A percentile compares a stretch with the other conserved stretches of the same genome.
These are phyloP conservation scores for Ennomos quercinarius DNA, from an alignment of 2,888 invertebrate genomes.

Conservation along the genomic window DNA sequence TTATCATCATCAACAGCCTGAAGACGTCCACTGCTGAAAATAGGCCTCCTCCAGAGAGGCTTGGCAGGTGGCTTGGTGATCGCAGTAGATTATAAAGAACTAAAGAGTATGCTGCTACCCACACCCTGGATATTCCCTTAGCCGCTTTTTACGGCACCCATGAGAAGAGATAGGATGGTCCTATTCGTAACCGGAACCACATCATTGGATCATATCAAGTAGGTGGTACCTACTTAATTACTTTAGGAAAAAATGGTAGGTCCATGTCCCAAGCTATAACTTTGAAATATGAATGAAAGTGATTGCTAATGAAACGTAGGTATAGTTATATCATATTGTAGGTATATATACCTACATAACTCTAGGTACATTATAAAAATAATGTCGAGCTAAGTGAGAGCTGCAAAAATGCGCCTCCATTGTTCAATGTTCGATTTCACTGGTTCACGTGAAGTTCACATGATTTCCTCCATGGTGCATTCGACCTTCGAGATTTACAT, in stretches of 20 bases:
- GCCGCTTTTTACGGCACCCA: too few species aligned
- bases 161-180: too few species aligned
- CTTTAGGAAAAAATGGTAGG: not conserved
- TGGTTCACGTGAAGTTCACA: constrained; percentile 60
- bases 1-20: too few species aligned
- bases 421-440: constrained; percentile 75
- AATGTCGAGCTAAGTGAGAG: constrained; percentile 66
- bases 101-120: too few species aligned
- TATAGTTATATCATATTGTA: not conserved
- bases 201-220: too few species aligned
- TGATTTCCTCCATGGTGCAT: constrained; percentile 60
- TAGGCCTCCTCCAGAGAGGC: too few species aligned
- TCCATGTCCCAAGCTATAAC: not conserved
- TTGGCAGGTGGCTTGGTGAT: too few species aligned
- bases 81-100: too few species aligned
- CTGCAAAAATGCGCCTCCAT: constrained; percentile 73
- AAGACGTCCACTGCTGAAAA: too few species aligned
- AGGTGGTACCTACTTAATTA: not conserved
- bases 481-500: constrained; percentile 46
- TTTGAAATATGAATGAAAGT: constrained; percentile 53
- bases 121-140: too few species aligned
- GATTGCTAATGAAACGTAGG: constrained; percentile 23
- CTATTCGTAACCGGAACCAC: too few species aligned
- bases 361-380: constrained; percentile 40
- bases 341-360: not conserved